Base-by-base conservation (phyloP, 2,888 invertebrate species). In the Chrysolina americana region DNA sequence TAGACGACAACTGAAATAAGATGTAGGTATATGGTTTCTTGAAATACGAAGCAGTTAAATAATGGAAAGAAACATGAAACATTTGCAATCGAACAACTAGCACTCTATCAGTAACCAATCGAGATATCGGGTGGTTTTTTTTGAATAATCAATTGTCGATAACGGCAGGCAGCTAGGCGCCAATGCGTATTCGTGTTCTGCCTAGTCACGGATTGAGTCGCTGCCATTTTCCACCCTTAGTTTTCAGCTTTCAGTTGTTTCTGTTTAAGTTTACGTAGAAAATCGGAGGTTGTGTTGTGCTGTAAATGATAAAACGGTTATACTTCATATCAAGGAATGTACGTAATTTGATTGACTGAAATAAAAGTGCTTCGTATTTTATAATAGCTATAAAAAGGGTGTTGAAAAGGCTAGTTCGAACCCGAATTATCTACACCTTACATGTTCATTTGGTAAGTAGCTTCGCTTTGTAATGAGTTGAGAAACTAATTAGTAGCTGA, bases 171-270 rank as follows among this genome's bases (percentile, higher is more conserved):
- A 21, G 21, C 13, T 21, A 21, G 21, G 21, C 53, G 53, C 21
- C 53, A 53, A 11, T 53, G 53, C 53, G 53, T 53, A 53, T 53
- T 53, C 53, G 53, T 53, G 48, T 17, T 15, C 53, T 53, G 53
- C 53, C 53, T 21, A 11, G 11, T 53, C 21, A 11, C 53, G 53
- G 19, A 19, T 53, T 21, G 13, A 10, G 5, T 53, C 21, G 53
- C 53, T 53, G 53, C 53, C 53, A 53, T 53, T 53, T 53, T 53
- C 21, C 53, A 53, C 21, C 53, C 53, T 53, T 21, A 53, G 53
- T 53, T 53, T 53, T 53, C 53, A 53, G 53, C 53, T 53, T 53
- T 53, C 53, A 53, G 53, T 53, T 53, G 21, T 53, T 53, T 53
- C 53, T 21, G 53, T 53, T 53, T 15, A 19, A 11, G 21, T 53